Percentiles rank a stretch among this genome's conserved stretches.
Evolutionary conservation across 1,140 invertebrate species (phyloP).

Genomic region (Drosophila kepulauana): DNA sequence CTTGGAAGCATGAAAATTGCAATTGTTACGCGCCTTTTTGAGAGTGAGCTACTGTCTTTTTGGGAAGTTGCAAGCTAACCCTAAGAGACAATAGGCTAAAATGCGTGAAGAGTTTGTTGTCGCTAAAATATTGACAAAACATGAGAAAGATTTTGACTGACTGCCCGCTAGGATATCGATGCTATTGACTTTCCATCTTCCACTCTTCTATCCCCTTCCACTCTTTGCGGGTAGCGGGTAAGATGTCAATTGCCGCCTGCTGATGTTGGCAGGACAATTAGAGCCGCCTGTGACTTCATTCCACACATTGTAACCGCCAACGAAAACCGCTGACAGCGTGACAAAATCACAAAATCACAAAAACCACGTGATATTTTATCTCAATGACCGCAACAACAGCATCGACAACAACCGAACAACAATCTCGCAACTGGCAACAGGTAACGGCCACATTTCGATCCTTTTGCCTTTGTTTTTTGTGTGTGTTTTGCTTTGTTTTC

Average conservation of each 20-base stretch:
- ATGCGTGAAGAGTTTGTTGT: conserved; percentile 71
- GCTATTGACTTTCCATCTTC: neutral
- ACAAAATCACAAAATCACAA: conserved; percentile 79
- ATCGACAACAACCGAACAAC: conserved; percentile 9
- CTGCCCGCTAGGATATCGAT: conserved; percentile 20
- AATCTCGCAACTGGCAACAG: conserved; percentile 57
- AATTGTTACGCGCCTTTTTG: conserved; percentile 64
- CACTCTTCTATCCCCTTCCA: neutral
- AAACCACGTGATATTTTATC: conserved; percentile 84
- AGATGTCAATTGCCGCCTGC: conserved; percentile 43
- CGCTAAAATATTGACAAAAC: conserved; percentile 83
- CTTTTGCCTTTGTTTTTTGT: neutral
- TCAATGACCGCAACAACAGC: conserved; percentile 76
- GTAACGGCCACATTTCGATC: neutral
- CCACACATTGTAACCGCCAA: conserved; percentile 43
- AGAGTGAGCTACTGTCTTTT: conserved; percentile 43
- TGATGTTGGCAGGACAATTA: conserved; percentile 66
- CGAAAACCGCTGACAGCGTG: conserved; percentile 83
- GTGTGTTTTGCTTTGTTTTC: neutral
- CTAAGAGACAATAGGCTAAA: conserved; percentile 51
- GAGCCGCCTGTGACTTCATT: conserved; percentile 49
- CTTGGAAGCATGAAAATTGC: conserved; percentile 72
- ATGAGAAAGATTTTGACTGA: conserved; percentile 21
- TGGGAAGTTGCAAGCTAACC: neutral
- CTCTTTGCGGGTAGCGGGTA: neutral